phyloP scores from a whole-genome alignment of 2,113 vertebrate species.

The Nesoenas mayeri region DNA sequence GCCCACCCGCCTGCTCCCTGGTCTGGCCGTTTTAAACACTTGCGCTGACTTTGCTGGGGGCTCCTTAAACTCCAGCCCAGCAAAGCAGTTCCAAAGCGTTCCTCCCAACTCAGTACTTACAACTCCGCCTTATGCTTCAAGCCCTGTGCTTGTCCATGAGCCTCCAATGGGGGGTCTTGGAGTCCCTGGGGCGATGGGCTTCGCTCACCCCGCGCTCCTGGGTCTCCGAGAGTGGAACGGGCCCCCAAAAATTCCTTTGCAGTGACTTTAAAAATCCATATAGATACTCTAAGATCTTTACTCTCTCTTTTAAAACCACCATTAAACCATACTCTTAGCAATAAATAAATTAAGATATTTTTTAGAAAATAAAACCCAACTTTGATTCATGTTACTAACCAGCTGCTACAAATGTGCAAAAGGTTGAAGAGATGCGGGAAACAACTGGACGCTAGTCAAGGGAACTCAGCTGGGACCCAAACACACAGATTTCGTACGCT shows the following conservation, averaged over 20 bases:
- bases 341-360: slow-evolving; percentile 69
- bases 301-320: slow-evolving; percentile 36
- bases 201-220: not conserved
- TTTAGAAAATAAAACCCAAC: slow-evolving; percentile 58
- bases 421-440: slow-evolving; percentile 14
- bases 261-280: slow-evolving; percentile 52
- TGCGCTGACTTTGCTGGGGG: not conserved
- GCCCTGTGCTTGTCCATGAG: not conserved
- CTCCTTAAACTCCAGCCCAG: not conserved
- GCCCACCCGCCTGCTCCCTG: slow-evolving; percentile 16
- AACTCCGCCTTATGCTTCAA: not conserved
- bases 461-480: not conserved
- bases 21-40: not conserved
- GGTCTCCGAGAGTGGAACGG: rapidly evolving
- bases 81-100: not conserved
- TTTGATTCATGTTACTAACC: slow-evolving; percentile 27
- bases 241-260: not conserved
- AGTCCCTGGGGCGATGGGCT: too few species aligned
- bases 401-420: slow-evolving; percentile 45
- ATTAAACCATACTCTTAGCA: slow-evolving; percentile 55
- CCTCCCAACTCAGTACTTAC: not conserved
- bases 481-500: not conserved
- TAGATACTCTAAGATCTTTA: slow-evolving; percentile 73
- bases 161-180: not conserved
- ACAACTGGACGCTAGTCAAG: not conserved